A percentile compares a stretch with the other conserved stretches of the same genome.
Evolutionary conservation across 2,888 invertebrate genomes (phyloP).

Genomic region (Pyrgus malvae): DNA sequence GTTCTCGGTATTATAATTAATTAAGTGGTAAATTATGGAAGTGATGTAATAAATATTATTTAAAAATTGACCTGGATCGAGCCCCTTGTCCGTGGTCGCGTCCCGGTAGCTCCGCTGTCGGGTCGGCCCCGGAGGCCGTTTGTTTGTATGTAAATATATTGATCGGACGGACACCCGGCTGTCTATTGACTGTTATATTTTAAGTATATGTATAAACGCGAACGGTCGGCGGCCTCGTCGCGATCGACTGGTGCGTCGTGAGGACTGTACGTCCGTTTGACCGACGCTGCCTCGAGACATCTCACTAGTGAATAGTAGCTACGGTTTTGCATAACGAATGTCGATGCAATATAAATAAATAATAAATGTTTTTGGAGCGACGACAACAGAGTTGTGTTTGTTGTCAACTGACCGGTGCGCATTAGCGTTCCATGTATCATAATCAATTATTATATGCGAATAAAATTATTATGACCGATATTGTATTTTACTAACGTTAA

Average conservation of each 20-base stretch:
- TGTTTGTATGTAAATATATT: constrained; percentile 73
- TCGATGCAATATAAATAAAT: constrained; percentile 76
- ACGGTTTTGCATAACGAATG: constrained; percentile 67
- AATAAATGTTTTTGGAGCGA: constrained; percentile 73
- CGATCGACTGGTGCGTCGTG: constrained; percentile 52
- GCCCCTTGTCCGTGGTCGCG: constrained; percentile 42
- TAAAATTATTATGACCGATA: constrained; percentile 77
- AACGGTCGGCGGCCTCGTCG: constrained; percentile 61
- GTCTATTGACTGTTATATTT: constrained; percentile 75
- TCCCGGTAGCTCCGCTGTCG: constrained; percentile 33
- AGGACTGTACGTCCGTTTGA: constrained; percentile 57
- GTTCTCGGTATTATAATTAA: constrained; percentile 74
- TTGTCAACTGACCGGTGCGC: constrained; percentile 54
- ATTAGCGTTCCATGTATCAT: constrained; percentile 76
- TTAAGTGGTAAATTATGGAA: constrained; percentile 78
- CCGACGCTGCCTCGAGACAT: constrained; percentile 74
- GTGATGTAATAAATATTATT: constrained; percentile 72
- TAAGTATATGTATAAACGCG: constrained; percentile 69
- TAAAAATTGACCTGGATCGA: constrained; percentile 53
- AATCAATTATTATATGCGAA: constrained; percentile 81
- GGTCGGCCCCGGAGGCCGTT: constrained; percentile 40
- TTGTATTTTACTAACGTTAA: constrained; percentile 38
- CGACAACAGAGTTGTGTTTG: constrained; percentile 51
- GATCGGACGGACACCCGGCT: constrained; percentile 68
- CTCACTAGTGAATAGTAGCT: constrained; percentile 80